Percentiles rank a stretch among this genome's conserved stretches.
Evolutionary conservation across 2,113 vertebrate genomes (phyloP).

Genomic region (Sylvilagus bachmani): DNA sequence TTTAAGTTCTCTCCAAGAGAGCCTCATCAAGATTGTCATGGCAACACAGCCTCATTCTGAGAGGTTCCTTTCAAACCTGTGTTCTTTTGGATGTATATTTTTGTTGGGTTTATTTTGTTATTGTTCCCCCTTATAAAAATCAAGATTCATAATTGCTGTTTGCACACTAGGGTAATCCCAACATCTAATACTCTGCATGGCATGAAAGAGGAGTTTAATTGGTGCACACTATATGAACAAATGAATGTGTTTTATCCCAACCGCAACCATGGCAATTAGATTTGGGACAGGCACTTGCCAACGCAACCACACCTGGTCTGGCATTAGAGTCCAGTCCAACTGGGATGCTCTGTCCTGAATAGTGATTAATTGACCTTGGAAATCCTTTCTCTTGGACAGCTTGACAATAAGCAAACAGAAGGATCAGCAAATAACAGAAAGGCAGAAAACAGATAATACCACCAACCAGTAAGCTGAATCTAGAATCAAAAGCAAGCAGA

Average conservation of each 20-base stretch:
- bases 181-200: neutral
- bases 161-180: neutral
- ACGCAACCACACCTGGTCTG: neutral
- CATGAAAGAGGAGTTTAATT: slow-evolving; percentile 29
- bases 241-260: neutral
- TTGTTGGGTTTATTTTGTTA: slow-evolving; percentile 3
- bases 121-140: slow-evolving; percentile 1
- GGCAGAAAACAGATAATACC: neutral
- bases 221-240: slow-evolving; percentile 3
- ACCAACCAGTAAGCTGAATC: neutral
- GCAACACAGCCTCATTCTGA: slow-evolving; percentile 17
- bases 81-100: slow-evolving; percentile 8
- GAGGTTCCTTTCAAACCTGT: neutral
- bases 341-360: neutral
- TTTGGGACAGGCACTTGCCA: neutral
- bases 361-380: slow-evolving; percentile 32
- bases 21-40: slow-evolving; percentile 12
- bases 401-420: neutral
- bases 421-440: neutral
- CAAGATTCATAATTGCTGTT: neutral
- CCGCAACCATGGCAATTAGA: neutral
- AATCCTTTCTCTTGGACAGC: neutral
- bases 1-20: neutral
- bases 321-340: neutral
- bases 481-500: neutral